Evolutionary conservation across 2,888 invertebrate genomes (phyloP).

Genomic region (Thelaira solivaga): DNA sequence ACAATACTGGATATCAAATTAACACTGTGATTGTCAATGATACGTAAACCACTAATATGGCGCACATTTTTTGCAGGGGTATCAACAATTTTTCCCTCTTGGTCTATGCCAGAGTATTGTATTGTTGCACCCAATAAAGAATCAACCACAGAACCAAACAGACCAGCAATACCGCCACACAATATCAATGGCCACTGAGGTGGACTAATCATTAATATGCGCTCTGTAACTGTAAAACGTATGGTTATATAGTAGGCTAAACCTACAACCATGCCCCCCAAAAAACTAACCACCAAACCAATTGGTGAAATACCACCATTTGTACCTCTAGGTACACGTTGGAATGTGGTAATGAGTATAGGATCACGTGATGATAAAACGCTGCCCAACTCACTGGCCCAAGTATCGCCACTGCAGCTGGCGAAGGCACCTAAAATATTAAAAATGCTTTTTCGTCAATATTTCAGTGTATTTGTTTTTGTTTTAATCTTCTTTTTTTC

Average conservation of each 20-base stretch:
- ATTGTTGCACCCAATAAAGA: slow-evolving; percentile 90
- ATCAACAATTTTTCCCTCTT: slow-evolving; percentile 84
- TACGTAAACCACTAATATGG: slow-evolving; percentile 85
- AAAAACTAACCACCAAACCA: slow-evolving; percentile 79
- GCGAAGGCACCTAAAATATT: slow-evolving; percentile 81
- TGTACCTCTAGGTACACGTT: slow-evolving; percentile 89
- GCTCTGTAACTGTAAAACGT: slow-evolving; percentile 81
- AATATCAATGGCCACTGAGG: slow-evolving; percentile 89
- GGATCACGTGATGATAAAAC: slow-evolving; percentile 84
- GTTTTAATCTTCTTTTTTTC: neutral
- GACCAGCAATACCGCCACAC: slow-evolving; percentile 85
- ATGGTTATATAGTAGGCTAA: slow-evolving; percentile 84
- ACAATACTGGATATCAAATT: slow-evolving; percentile 89
- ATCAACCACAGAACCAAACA: slow-evolving; percentile 89
- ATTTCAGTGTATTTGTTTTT: neutral
- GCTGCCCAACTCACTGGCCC: slow-evolving; percentile 92
- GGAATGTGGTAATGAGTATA: slow-evolving; percentile 84
- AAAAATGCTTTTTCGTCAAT: too few species aligned
- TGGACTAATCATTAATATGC: slow-evolving; percentile 80
- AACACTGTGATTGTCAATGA: slow-evolving; percentile 92
- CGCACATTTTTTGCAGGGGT: slow-evolving; percentile 83
- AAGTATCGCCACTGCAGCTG: slow-evolving; percentile 92
- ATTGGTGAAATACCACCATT: slow-evolving; percentile 89
- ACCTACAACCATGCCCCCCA: slow-evolving; percentile 81
- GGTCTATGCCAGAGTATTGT: slow-evolving; percentile 90